Evolutionary conservation across 1,140 invertebrate genomes (phyloP).

Genomic region (Adoxophyes honmai): DNA sequence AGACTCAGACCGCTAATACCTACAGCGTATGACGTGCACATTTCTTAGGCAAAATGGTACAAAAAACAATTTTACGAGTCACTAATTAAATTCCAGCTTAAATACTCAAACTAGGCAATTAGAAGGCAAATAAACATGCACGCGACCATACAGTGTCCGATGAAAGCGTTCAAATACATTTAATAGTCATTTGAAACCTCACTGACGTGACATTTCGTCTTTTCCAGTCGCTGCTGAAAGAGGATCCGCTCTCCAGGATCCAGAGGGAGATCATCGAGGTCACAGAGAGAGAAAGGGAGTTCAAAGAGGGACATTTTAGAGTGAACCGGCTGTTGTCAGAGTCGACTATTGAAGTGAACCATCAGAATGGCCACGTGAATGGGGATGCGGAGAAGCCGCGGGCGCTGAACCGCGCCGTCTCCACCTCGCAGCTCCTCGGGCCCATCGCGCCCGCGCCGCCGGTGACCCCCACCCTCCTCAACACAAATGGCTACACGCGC

Average conservation of each 20-base stretch:
- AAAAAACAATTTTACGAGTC: not conserved
- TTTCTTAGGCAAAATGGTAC: not conserved
- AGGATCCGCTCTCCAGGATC: conserved; percentile 80
- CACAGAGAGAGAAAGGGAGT: conserved; percentile 81
- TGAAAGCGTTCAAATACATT: not conserved
- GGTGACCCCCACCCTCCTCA: conserved; percentile 39
- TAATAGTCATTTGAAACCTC: not conserved
- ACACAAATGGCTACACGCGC: conserved; percentile 70
- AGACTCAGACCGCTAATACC: not conserved
- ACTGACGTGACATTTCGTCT: conserved; percentile 23
- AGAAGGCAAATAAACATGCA: not conserved
- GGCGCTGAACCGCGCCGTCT: conserved; percentile 78
- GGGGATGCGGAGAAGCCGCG: conserved; percentile 63
- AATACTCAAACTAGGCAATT: not conserved
- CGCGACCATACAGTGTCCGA: not conserved
- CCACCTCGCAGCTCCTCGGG: conserved; percentile 78
- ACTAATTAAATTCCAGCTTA: not conserved
- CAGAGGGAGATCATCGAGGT: conserved; percentile 84
- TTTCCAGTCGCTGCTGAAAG: conserved; percentile 74
- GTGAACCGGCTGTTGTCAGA: conserved; percentile 67
- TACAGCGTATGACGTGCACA: not conserved
- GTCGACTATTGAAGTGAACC: conserved; percentile 60
- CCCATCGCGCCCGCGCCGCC: conserved; percentile 56
- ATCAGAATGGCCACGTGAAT: conserved; percentile 62
- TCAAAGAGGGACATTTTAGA: conserved; percentile 79